These are phyloP conservation scores for Lasioglossum zephyrum DNA, from an alignment of 2,888 invertebrate species.

Conservation along the genomic window DNA sequence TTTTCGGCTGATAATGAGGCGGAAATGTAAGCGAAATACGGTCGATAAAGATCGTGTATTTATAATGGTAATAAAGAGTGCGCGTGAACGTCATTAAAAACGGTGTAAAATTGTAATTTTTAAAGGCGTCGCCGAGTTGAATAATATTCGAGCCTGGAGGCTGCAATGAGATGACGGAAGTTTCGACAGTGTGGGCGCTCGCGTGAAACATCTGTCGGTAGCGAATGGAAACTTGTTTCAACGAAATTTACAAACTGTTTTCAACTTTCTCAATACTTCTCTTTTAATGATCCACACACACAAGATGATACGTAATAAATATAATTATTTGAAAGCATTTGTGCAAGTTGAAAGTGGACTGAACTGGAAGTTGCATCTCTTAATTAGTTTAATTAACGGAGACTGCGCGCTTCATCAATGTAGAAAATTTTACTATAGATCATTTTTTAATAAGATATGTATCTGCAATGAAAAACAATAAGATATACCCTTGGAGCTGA, in stretches of 20 bases:
- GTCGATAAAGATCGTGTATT: slow-evolving; percentile 32
- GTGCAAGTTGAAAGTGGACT: neutral
- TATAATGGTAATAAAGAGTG: slow-evolving; percentile 28
- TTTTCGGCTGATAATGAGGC: slow-evolving; percentile 41
- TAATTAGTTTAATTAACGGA: neutral
- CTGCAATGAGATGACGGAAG: neutral
- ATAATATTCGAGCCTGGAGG: neutral
- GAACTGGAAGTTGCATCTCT: neutral
- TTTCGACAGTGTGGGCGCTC: slow-evolving; percentile 21
- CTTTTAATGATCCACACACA: neutral
- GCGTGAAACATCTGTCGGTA: neutral
- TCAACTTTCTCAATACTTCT: neutral
- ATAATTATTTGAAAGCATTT: neutral
- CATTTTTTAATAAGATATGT: neutral
- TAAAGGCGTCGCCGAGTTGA: neutral
- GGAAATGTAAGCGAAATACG: slow-evolving; percentile 24
- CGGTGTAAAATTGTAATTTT: slow-evolving; percentile 28
- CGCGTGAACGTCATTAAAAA: slow-evolving; percentile 24
- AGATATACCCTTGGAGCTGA: neutral
- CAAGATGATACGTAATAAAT: neutral
- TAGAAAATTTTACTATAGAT: neutral
- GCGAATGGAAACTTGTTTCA: neutral
- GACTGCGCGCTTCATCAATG: neutral
- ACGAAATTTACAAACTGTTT: neutral
- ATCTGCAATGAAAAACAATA: neutral